phyloP scores from a whole-genome alignment of 2,797 vertebrate species.

The Diglossa cyanea region DNA sequence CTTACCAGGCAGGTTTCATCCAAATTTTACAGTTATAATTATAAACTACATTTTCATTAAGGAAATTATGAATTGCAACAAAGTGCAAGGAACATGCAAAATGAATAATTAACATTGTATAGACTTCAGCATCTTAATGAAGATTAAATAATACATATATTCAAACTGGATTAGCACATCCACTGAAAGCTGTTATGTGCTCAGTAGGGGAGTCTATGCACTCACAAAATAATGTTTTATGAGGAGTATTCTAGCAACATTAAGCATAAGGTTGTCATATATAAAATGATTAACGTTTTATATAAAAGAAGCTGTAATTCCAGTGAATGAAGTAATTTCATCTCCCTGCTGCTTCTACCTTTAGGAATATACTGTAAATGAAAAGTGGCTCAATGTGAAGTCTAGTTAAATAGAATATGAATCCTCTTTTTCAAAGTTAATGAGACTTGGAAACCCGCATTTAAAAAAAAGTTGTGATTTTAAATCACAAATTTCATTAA shows the following conservation, averaged over 20 bases:
- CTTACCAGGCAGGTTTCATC: conserved; percentile 64
- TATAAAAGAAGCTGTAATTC: conserved; percentile 78
- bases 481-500: conserved; percentile 19
- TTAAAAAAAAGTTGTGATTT: conserved; percentile 39
- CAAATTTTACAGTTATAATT: conserved; percentile 74
- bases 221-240: conserved; percentile 78
- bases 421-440: conserved; percentile 73
- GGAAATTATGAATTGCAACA: conserved; percentile 79
- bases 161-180: conserved; percentile 79
- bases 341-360: conserved; percentile 77
- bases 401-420: conserved; percentile 72
- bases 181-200: conserved; percentile 70
- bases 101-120: conserved; percentile 82
- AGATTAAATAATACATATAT: conserved; percentile 79
- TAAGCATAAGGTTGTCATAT: conserved; percentile 81
- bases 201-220: conserved; percentile 74
- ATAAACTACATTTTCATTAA: conserved; percentile 79
- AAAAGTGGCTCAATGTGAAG: conserved; percentile 71
- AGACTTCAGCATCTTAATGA: conserved; percentile 80
- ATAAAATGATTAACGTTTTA: conserved; percentile 80
- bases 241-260: conserved; percentile 75
- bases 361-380: conserved; percentile 75
- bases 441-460: conserved; percentile 49
- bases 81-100: conserved; percentile 75
- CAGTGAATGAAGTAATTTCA: conserved; percentile 76